Evolutionary conservation across 2,113 vertebrate genomes (phyloP).

Genomic region (Sciurus niger): DNA sequence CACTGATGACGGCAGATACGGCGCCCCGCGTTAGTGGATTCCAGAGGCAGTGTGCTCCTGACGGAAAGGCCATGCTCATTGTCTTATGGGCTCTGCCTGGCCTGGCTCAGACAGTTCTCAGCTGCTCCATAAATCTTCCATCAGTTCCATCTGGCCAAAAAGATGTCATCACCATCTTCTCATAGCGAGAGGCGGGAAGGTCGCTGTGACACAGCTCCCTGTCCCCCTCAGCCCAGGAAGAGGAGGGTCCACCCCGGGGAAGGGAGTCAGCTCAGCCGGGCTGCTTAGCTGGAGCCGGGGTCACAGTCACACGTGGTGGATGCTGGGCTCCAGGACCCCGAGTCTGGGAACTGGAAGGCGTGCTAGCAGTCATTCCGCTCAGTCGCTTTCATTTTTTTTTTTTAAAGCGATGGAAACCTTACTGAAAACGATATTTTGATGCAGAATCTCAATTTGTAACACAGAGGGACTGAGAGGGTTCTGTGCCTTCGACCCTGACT

Average conservation of each 20-base stretch:
- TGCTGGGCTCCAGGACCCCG: neutral
- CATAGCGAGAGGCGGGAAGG: slow-evolving; percentile 61
- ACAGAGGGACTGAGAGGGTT: neutral
- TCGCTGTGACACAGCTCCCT: slow-evolving; percentile 1
- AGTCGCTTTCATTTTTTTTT: neutral
- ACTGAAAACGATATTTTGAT: neutral
- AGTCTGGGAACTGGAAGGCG: neutral
- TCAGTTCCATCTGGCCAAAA: slow-evolving; percentile 80
- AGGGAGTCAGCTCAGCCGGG: no score
- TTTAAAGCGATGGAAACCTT: neutral
- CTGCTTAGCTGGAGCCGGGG: no score
- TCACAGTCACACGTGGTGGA: no score
- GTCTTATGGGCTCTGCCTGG: slow-evolving; percentile 67
- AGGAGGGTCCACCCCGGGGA: neutral
- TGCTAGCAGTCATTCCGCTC: neutral
- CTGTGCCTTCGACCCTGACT: neutral
- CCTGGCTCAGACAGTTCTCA: slow-evolving; percentile 80
- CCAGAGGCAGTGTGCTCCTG: slow-evolving; percentile 58
- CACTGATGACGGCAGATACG: slow-evolving; percentile 79
- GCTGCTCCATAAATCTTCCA: slow-evolving; percentile 82
- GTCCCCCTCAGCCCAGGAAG: neutral
- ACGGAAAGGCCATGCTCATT: slow-evolving; percentile 64
- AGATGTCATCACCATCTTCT: slow-evolving; percentile 79
- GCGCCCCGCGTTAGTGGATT: slow-evolving; percentile 58
- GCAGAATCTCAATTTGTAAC: neutral